A percentile compares a stretch with the other conserved stretches of the same genome.
Evolutionary conservation across 1,140 invertebrate genomes (phyloP).

Genomic region (Phortica variegata): DNA sequence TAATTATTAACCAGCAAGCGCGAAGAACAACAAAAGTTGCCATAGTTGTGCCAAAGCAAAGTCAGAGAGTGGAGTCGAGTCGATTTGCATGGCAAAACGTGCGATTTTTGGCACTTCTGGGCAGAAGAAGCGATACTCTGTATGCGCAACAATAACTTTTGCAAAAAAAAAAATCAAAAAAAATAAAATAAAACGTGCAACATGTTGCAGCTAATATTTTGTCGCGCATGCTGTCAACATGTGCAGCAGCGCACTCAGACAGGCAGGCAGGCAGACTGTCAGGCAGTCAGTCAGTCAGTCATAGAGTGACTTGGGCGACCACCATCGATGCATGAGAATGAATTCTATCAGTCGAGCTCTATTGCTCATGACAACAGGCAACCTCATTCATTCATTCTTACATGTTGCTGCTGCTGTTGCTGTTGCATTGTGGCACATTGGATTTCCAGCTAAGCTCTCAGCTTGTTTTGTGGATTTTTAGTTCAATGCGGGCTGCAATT

Average conservation of each 20-base stretch:
- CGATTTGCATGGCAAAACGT: conserved; percentile 54
- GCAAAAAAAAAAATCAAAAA: too few relatives aligned
- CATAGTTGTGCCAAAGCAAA: conserved; percentile 45
- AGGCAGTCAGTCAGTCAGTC: too few relatives aligned
- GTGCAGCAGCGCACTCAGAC: conserved; percentile 13
- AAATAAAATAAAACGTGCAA: too few relatives aligned
- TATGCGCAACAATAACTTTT: too few relatives aligned
- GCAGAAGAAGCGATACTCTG: too few relatives aligned
- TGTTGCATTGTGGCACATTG: conserved; percentile 1
- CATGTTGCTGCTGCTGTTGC: not conserved
- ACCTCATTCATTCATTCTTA: too few relatives aligned
- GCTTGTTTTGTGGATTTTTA: conserved; percentile 4
- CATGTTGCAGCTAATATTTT: conserved; percentile 31
- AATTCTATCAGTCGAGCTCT: conserved; percentile 15
- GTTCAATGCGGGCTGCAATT: conserved; percentile 25
- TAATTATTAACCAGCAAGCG: conserved; percentile 37
- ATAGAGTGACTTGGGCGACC: too few relatives aligned
- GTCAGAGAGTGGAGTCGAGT: too few relatives aligned
- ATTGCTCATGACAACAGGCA: too few relatives aligned
- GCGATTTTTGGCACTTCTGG: conserved; percentile 40
- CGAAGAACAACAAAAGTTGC: conserved; percentile 15
- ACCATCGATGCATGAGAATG: conserved; percentile 35
- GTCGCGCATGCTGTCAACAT: conserved; percentile 40
- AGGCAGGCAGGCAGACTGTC: too few relatives aligned
- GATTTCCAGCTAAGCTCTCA: not conserved